phyloP scores from a whole-genome alignment of 92 coral and sea anemone genomes.

The Epizoanthus rinbou region DNA sequence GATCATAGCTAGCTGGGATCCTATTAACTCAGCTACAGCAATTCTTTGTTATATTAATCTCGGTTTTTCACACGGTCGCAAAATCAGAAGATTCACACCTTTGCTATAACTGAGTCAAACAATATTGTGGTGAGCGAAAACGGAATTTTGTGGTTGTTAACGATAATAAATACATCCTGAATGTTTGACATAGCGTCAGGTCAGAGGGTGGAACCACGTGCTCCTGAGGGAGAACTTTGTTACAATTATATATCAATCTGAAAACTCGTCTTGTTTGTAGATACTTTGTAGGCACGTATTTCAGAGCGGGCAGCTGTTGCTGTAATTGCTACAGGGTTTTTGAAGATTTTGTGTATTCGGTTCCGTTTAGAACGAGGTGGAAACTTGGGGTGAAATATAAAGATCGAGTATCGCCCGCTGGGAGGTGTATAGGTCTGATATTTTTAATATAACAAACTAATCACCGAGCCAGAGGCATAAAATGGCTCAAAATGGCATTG shows the following conservation, averaged over 20 bases:
- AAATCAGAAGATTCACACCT: not conserved
- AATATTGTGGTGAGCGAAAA: not conserved
- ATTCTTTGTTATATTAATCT: too few relatives aligned
- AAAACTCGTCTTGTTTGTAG: not conserved
- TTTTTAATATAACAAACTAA: not conserved
- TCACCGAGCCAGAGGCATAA: conserved; percentile 12
- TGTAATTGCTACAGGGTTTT: not conserved
- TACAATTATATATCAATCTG: not conserved
- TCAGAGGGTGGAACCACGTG: not conserved
- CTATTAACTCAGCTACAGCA: too few relatives aligned
- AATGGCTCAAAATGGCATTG: not conserved
- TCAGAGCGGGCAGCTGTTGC: not conserved
- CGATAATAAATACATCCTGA: too few relatives aligned
- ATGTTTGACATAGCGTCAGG: not conserved
- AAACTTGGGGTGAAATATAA: not conserved
- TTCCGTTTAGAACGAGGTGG: conserved; percentile 8
- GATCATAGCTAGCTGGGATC: too few relatives aligned
- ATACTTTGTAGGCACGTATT: not conserved
- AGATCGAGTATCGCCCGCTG: conserved; percentile 13
- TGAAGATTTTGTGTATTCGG: conserved; percentile 1
- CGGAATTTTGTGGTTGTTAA: not conserved
- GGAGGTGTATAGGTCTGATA: not conserved
- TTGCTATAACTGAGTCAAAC: not conserved
- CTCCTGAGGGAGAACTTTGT: not conserved
- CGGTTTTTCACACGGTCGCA: not conserved